phyloP scores from a whole-genome alignment of 2,113 vertebrate genomes.

The Dasyornis broadbenti region DNA sequence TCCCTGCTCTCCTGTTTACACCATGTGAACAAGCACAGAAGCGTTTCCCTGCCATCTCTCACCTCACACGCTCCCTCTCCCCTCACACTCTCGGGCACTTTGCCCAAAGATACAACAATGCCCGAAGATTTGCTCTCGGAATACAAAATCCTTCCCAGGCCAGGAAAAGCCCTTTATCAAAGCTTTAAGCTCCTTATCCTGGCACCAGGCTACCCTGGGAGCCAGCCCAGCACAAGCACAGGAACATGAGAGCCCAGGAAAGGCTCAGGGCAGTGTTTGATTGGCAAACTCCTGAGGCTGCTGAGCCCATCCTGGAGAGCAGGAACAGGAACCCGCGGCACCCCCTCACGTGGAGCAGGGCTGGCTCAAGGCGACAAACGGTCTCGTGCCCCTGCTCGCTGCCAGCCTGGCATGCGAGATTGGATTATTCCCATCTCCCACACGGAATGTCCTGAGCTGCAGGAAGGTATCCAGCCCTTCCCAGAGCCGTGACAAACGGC shows the following conservation, averaged over 20 bases:
- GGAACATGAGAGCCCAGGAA: rapidly evolving
- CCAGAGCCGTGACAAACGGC: not conserved
- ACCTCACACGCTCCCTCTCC: not conserved
- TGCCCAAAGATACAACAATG: not conserved
- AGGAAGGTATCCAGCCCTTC: not conserved
- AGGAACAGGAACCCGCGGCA: rapidly evolving
- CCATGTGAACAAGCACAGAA: not conserved
- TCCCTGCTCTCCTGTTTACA: not conserved
- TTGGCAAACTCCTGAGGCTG: not conserved
- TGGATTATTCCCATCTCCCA: not conserved
- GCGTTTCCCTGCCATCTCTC: not conserved
- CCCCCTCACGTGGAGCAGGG: not conserved
- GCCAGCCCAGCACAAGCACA: not conserved
- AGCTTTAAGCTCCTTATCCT: not conserved
- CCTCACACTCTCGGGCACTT: not conserved
- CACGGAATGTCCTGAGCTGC: not conserved
- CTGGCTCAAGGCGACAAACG: not conserved
- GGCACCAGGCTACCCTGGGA: not conserved
- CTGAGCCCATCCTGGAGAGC: rapidly evolving
- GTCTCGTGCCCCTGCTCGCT: not conserved
- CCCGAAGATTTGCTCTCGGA: not conserved
- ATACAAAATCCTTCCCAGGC: not conserved
- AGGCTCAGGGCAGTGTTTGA: rapidly evolving
- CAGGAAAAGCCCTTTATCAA: not conserved
- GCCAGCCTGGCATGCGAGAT: not conserved